A percentile compares a stretch with the other conserved stretches of the same genome.
Conservation (phyloP, 2,888 invertebrate species). For the Junonia oenone region DNA sequence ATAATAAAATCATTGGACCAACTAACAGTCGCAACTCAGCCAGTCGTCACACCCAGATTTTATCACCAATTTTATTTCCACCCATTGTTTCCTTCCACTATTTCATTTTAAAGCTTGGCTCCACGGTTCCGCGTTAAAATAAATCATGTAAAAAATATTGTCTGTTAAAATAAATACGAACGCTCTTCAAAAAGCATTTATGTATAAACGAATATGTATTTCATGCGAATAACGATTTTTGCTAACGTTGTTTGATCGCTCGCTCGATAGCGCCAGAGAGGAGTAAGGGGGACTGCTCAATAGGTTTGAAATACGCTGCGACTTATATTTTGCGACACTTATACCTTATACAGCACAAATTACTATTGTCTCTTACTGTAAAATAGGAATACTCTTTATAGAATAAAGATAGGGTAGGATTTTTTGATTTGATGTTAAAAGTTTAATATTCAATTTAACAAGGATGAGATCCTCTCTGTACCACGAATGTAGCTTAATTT, state of each 20-base stretch:
- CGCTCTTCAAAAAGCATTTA: background rate
- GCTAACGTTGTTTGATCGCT: background rate
- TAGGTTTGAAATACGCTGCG: background rate
- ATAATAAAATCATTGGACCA: too few relatives aligned
- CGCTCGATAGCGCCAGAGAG: background rate
- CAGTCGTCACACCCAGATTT: background rate
- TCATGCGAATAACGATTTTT: background rate
- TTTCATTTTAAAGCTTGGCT: background rate
- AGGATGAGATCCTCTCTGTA: too few relatives aligned
- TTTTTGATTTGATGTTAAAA: too few relatives aligned
- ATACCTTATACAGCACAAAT: too few relatives aligned
- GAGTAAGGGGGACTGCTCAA: background rate
- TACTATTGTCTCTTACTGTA: too few relatives aligned
- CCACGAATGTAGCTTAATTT: too few relatives aligned
- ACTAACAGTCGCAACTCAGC: background rate
- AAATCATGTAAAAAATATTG: background rate
- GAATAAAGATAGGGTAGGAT: too few relatives aligned
- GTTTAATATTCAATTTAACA: too few relatives aligned
- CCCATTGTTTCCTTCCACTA: background rate
- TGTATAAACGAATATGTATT: background rate
- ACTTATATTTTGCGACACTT: background rate
- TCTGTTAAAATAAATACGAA: background rate
- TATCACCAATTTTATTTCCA: background rate
- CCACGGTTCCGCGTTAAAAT: background rate
- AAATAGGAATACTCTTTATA: too few relatives aligned